These are phyloP conservation scores for Campoletis sonorensis DNA, from an alignment of 1,140 invertebrate genomes.

Conservation along the genomic window DNA sequence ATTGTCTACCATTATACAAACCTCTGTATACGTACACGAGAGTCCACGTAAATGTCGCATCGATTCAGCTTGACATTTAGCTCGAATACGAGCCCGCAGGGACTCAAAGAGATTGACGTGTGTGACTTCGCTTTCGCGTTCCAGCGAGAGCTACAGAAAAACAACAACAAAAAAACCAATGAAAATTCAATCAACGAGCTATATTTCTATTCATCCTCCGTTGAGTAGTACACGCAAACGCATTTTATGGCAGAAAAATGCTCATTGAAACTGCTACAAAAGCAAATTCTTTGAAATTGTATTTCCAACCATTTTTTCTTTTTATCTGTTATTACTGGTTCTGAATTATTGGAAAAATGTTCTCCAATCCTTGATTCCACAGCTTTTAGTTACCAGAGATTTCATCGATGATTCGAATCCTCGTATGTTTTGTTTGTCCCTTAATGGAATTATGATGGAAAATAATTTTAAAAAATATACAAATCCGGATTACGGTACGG, in stretches of 20 bases:
- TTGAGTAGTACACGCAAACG: background rate
- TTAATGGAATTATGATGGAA: too few relatives aligned
- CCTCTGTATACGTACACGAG: conserved; percentile 18
- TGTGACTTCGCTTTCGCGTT: background rate
- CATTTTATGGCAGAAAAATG: background rate
- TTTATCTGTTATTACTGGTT: too few relatives aligned
- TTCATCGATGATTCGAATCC: too few relatives aligned
- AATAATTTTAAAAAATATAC: too few relatives aligned
- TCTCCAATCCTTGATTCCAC: background rate
- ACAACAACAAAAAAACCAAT: background rate
- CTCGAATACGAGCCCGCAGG: background rate
- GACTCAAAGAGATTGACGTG: conserved; percentile 30
- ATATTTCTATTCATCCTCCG: background rate
- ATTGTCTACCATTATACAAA: background rate
- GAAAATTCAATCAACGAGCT: background rate
- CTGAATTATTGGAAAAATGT: too few relatives aligned
- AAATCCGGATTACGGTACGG: too few relatives aligned
- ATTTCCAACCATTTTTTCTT: too few relatives aligned
- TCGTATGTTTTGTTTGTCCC: too few relatives aligned
- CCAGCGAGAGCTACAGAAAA: background rate
- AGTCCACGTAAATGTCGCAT: conserved; percentile 50
- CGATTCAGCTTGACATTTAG: conserved; percentile 52
- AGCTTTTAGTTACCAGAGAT: too few relatives aligned
- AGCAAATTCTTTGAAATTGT: background rate
- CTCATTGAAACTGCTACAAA: background rate